phyloP scores from a whole-genome alignment of 1,140 invertebrate species.

The Eueides isabella region DNA sequence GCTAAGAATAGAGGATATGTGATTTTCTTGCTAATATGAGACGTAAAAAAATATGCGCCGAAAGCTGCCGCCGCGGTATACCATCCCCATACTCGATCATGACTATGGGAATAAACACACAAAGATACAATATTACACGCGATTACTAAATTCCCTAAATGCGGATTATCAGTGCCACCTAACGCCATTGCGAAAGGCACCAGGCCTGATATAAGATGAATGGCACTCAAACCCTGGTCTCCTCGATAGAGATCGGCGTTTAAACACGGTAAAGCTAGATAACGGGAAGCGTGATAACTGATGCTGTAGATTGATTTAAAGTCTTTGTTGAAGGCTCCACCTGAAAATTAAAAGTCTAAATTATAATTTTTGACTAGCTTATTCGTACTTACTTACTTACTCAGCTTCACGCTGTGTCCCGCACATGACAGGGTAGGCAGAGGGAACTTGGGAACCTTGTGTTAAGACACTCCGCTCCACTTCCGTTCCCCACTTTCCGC shows the following conservation, averaged over 20 bases:
- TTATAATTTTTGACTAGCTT: too few species aligned
- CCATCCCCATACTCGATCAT: conserved; percentile 60
- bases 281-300: conserved; percentile 56
- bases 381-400: too few species aligned
- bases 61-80: conserved; percentile 62
- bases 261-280: conserved; percentile 66
- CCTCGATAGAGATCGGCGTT: conserved; percentile 64
- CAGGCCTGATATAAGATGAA: conserved; percentile 63
- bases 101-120: conserved; percentile 53
- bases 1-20: conserved; percentile 60
- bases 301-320: conserved; percentile 56
- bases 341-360: conserved; percentile 46
- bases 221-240: conserved; percentile 45
- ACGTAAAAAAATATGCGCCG: conserved; percentile 59
- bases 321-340: conserved; percentile 59
- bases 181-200: conserved; percentile 62
- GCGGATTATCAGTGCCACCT: conserved; percentile 53
- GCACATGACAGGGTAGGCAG: too few species aligned
- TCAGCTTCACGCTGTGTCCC: too few species aligned
- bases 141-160: conserved; percentile 60
- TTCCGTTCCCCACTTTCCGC: too few species aligned
- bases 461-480: too few species aligned
- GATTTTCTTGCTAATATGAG: conserved; percentile 46
- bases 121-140: conserved; percentile 64
- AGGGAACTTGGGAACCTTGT: too few species aligned